Evolutionary conservation across 2,797 vertebrate genomes (phyloP).

Genomic region (Scleropages formosus): DNA sequence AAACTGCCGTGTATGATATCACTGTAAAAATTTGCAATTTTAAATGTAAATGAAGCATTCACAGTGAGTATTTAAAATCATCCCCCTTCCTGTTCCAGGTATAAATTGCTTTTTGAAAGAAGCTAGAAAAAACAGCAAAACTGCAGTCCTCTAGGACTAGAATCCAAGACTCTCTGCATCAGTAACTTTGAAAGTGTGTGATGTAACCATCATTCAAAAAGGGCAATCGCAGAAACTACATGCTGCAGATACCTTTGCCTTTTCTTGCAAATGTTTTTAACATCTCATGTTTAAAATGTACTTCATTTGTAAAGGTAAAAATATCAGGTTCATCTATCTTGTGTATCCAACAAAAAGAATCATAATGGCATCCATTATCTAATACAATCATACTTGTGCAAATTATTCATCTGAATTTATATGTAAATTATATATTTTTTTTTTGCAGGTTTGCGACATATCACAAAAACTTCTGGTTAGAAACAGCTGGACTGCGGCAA

Average conservation of each 20-base stretch:
- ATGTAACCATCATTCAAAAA: conserved; percentile 19
- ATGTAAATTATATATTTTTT: background rate
- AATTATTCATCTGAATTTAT: background rate
- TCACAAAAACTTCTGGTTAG: background rate
- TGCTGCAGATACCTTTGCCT: background rate
- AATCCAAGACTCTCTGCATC: conserved; percentile 19
- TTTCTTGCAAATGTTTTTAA: background rate
- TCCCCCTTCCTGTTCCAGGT: background rate
- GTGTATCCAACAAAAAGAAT: background rate
- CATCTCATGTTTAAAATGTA: background rate
- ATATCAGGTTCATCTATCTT: background rate
- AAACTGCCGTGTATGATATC: too few species aligned
- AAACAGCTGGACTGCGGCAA: background rate
- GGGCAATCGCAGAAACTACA: background rate
- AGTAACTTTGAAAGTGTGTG: conserved; percentile 12
- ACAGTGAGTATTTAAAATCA: background rate
- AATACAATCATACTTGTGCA: background rate
- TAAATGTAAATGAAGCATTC: background rate
- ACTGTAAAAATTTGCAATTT: too few species aligned
- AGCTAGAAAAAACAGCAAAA: background rate
- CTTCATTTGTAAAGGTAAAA: background rate
- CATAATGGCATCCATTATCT: background rate
- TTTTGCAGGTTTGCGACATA: background rate
- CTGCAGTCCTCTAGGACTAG: background rate
- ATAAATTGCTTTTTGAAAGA: background rate